A percentile compares a stretch with the other conserved stretches of the same genome.
phyloP scores from a whole-genome alignment of 2,113 vertebrate species.

The Salvelinus sp. region DNA sequence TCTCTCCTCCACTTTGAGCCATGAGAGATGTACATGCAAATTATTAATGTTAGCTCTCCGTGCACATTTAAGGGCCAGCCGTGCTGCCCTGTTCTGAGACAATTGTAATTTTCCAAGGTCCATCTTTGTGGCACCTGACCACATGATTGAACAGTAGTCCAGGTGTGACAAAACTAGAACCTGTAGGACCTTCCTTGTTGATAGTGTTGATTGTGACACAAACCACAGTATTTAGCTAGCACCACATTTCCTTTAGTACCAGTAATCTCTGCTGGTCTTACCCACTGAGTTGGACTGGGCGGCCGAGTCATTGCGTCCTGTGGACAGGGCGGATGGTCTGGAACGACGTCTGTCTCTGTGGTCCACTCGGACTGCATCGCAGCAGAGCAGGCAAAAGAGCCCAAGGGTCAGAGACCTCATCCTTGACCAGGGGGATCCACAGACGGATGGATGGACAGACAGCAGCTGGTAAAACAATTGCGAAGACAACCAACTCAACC shows the following conservation, averaged over 20 bases:
- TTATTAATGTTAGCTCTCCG: too few relatives aligned
- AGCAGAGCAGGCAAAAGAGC: slow-evolving; percentile 60
- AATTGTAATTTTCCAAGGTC: too few relatives aligned
- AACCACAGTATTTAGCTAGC: too few relatives aligned
- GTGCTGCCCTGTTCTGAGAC: too few relatives aligned
- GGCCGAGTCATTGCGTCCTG: slow-evolving; percentile 24
- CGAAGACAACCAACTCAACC: neutral
- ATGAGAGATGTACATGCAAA: too few relatives aligned
- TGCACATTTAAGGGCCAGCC: too few relatives aligned
- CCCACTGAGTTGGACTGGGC: slow-evolving; percentile 35
- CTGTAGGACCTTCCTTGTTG: too few relatives aligned
- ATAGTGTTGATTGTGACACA: neutral
- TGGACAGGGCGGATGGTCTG: slow-evolving; percentile 13
- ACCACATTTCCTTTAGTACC: neutral
- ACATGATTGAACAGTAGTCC: too few relatives aligned
- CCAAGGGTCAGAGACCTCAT: slow-evolving; percentile 58
- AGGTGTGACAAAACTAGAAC: too few relatives aligned
- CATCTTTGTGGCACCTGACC: too few relatives aligned
- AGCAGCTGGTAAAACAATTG: neutral
- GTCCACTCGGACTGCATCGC: slow-evolving; percentile 28
- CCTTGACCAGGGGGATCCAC: slow-evolving; percentile 24
- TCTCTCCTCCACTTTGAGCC: too few relatives aligned
- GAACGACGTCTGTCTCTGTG: slow-evolving; percentile 26
- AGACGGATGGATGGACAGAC: neutral
- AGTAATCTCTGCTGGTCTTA: slow-evolving; percentile 29